Conservation (phyloP, 2,888 invertebrate species). For the Xestia sexstrigata region DNA sequence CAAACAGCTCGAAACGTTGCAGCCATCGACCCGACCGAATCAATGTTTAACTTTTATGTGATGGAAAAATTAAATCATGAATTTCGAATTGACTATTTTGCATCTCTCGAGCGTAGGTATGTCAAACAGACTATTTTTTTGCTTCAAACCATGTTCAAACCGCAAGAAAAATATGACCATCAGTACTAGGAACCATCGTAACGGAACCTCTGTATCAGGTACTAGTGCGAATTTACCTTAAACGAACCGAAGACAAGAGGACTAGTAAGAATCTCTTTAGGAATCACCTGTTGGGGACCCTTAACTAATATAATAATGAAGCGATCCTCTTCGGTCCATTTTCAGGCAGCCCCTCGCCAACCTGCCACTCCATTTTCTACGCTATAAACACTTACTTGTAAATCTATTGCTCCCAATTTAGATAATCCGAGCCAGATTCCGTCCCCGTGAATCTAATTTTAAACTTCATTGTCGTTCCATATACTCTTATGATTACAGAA, state of each 20-base stretch:
- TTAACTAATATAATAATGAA: slow-evolving; percentile 55
- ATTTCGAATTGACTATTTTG: slow-evolving; percentile 7
- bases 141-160: not conserved
- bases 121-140: not conserved
- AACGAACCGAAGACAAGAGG: slow-evolving; percentile 13
- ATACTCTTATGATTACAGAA: slow-evolving; percentile 52
- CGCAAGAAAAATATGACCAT: not conserved
- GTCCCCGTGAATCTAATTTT: slow-evolving; percentile 53
- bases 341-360: slow-evolving; percentile 37
- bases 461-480: slow-evolving; percentile 43
- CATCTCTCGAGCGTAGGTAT: not conserved
- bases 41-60: slow-evolving; percentile 30
- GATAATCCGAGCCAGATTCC: slow-evolving; percentile 51
- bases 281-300: slow-evolving; percentile 57
- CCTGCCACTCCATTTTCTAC: slow-evolving; percentile 46
- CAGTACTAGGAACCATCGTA: no score
- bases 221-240: slow-evolving; percentile 1
- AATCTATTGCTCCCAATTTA: slow-evolving; percentile 61
- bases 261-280: slow-evolving; percentile 26
- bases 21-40: slow-evolving; percentile 37
- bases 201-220: no score
- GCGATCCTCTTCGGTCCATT: slow-evolving; percentile 53
- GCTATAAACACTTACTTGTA: slow-evolving; percentile 57
- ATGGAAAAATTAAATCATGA: slow-evolving; percentile 22
- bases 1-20: slow-evolving; percentile 49